Evolutionary conservation across 2,888 invertebrate genomes (phyloP), one percentile per base, ranked within the genome.

Genomic region (Leptogaster cylindrica): DNA sequence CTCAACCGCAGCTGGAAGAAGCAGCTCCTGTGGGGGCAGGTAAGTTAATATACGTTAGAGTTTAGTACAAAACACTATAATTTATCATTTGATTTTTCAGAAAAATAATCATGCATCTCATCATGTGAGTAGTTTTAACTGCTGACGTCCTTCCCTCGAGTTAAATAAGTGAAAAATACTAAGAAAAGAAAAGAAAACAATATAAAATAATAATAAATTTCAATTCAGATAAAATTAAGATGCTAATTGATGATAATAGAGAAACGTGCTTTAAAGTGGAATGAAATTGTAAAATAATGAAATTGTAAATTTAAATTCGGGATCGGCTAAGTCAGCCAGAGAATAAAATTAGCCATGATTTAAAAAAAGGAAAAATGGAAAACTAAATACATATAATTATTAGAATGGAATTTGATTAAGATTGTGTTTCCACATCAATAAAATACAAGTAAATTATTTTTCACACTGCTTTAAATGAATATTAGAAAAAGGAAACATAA

Each of bases 21-120:
- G 71, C 72, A 65, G 73, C 70, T 63, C 72, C 69, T 36, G 73
- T 68, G 71, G 71, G 70, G 58, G 72, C 72, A 67, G 72, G 70
- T 70, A 63, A 71, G 58, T 68, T 23, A 14, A 50, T 8, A 20
- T 50, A 2, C 8, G 18, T 20, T 4, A 10, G 46, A 28, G 41
- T 31, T 3, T 25, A 36, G 41, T 23, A n/a, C 20, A 44, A 46
- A 44, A 44, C 44, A 44, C 27, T 51, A n/a, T 27, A 7, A 23
- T n/a, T n/a, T n/a, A n/a, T 20, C 3, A 33, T n/a, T 50, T 39
- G 18, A 12, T 31, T 2, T 67, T 75, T 10, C 70, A 80, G 80
- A 79, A 73, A 76, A 80, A 80, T 78, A 80, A 78, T 78, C n/a
- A 33, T 20, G 76, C 71, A 66, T n/a, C n/a, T n/a, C 25, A 55